A percentile compares a stretch with the other conserved stretches of the same genome.
Conservation (phyloP, 2,888 invertebrate species). For the Polymixis flavicincta region DNA sequence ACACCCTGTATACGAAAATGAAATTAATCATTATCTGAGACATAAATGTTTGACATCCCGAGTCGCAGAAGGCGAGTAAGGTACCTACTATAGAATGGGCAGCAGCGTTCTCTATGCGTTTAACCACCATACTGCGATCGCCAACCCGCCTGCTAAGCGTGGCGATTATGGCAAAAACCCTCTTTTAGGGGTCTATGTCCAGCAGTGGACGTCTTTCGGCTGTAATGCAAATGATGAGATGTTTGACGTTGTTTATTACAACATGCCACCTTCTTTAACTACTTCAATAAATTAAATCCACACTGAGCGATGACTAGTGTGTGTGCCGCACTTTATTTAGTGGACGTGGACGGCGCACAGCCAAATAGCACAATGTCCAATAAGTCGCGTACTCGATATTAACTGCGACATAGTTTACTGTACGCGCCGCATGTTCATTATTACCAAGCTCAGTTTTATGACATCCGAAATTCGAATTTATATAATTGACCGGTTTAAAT, state of each 20-base stretch:
- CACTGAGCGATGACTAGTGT: slow-evolving; percentile 63
- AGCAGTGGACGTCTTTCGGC: too few species aligned
- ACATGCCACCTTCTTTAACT: slow-evolving; percentile 1
- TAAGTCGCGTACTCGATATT: slow-evolving; percentile 85
- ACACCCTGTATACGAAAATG: neutral
- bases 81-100: too few species aligned
- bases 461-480: slow-evolving; percentile 84
- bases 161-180: too few species aligned
- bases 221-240: too few species aligned
- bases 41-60: too few species aligned
- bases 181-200: too few species aligned
- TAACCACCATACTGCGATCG: too few species aligned
- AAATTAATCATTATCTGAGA: neutral
- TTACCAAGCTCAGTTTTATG: slow-evolving; percentile 85
- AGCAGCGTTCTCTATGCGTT: too few species aligned
- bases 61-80: too few species aligned
- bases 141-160: too few species aligned
- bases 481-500: slow-evolving; percentile 86
- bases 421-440: slow-evolving; percentile 87
- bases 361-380: slow-evolving; percentile 84
- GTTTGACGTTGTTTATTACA: neutral
- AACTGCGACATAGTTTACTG: slow-evolving; percentile 87
- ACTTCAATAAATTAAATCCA: slow-evolving; percentile 52
- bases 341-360: slow-evolving; percentile 69
- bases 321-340: slow-evolving; percentile 69